phyloP scores from a whole-genome alignment of 2,113 vertebrate genomes.

The Odontesthes bonariensis region DNA sequence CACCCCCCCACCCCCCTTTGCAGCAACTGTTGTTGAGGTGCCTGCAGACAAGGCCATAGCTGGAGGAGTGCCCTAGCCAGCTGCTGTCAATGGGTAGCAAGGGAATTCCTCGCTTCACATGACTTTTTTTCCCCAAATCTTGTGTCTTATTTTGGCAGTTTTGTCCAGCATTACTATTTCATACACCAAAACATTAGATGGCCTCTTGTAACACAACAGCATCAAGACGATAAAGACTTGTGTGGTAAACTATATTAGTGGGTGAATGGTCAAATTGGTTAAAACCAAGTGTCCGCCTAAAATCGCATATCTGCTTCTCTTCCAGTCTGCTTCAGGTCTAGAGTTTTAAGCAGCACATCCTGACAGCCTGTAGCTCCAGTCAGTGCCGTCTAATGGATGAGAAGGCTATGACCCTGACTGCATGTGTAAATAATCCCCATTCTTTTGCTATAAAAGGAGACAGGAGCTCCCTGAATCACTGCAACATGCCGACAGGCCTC shows the following conservation, averaged over 20 bases:
- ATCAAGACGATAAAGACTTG: background rate
- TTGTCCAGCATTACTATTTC: background rate
- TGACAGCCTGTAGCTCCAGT: conserved; percentile 51
- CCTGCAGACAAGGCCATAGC: conserved; percentile 38
- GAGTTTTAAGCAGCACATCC: conserved; percentile 43
- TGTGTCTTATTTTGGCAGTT: background rate
- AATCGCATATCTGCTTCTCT: conserved; percentile 13
- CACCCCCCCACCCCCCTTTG: conserved; percentile 46
- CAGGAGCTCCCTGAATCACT: conserved; percentile 83
- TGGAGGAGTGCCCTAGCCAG: conserved; percentile 36
- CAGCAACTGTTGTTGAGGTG: conserved; percentile 57
- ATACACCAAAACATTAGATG: background rate
- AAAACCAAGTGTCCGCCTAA: background rate
- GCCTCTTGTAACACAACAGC: background rate
- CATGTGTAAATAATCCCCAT: conserved; percentile 88
- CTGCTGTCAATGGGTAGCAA: conserved; percentile 30
- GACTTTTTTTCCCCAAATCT: background rate
- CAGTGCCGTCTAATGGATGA: conserved; percentile 65
- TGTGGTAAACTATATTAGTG: background rate
- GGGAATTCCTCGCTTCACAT: background rate
- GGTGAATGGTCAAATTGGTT: background rate
- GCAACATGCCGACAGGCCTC: conserved; percentile 80
- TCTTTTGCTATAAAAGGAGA: conserved; percentile 96
- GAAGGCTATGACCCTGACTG: conserved; percentile 72
- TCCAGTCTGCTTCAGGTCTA: conserved; percentile 30